Evolutionary conservation across 1,140 invertebrate species (phyloP), one percentile per base, ranked within the genome.

Genomic region (Trachelipus rathkii): DNA sequence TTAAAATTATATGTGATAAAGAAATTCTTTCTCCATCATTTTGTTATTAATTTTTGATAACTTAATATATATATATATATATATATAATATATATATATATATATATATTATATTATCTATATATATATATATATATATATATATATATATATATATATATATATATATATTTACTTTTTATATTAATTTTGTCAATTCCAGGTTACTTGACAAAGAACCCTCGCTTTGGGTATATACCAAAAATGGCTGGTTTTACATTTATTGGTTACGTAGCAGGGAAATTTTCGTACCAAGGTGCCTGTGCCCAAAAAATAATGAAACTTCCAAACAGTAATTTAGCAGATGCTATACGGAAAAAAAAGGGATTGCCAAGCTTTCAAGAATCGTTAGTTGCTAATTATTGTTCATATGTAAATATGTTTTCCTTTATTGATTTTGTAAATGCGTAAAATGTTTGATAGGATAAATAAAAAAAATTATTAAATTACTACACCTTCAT

Each of bases 201-300:
- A 75, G 73, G 73, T 75, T 75, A 75, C 33, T 44, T 75, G 8
- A 67, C 67, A 43, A 33, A 60, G 24, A 75, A 24, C 19, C 21
- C 66, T 6, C 21, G 23, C 45, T 75, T 67, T 67, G 73, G 73
- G 1, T 67, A 44, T 53, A 44, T 75, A 23, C 73, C 73, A 33
- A 75, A 75, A 44, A 67, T 75, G 44, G n/a, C 44, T 3, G 73
- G 53, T 13, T 53, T 53, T 9, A 4, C 67, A 33, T n/a, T n/a
- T n/a, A 6, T 67, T 67, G 73, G 73, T 13, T 75, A 75, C 53
- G 15, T 75, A 10, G 10, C 43, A 43, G 73, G 73, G 23, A 75
- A 75, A 67, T 3, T 75, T 24, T 75, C 73, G 23, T 75, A 75
- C 53, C 73, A 75, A 53, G 13, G n/a, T 15, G 44, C n/a, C 23